Evolutionary conservation across 2,888 invertebrate genomes (phyloP).

Genomic region (Netelia inedita): DNA sequence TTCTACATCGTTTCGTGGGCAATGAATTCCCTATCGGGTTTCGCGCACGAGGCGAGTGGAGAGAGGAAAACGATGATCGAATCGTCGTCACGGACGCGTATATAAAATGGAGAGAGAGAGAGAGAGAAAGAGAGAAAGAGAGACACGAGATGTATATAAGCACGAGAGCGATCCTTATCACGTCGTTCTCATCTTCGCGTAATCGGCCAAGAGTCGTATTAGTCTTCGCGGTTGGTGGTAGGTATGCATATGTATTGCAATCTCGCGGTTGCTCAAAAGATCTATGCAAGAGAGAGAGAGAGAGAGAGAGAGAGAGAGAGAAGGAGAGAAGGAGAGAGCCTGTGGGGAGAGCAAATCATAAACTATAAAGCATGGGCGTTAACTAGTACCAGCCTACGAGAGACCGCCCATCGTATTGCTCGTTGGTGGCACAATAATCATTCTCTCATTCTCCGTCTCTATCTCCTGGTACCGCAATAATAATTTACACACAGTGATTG

Average conservation of each 20-base stretch:
- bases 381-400: conserved; percentile 74
- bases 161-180: conserved; percentile 53
- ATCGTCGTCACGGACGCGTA: conserved; percentile 34
- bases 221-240: conserved; percentile 55
- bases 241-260: conserved; percentile 5
- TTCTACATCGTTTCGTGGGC: neutral
- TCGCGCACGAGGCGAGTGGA: neutral
- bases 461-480: conserved; percentile 71
- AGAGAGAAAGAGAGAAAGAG: neutral
- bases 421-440: conserved; percentile 76
- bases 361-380: conserved; percentile 78
- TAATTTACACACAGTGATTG: conserved; percentile 76
- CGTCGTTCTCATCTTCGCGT: conserved; percentile 47
- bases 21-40: neutral
- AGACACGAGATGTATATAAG: neutral
- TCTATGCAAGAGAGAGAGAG: conserved; percentile 35
- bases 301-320: conserved; percentile 40
- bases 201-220: conserved; percentile 53
- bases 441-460: conserved; percentile 45
- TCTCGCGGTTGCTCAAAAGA: conserved; percentile 59
- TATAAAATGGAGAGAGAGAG: neutral
- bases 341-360: conserved; percentile 61
- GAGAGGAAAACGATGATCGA: conserved; percentile 32
- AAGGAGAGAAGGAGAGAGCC: conserved; percentile 39
- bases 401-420: conserved; percentile 80